A percentile compares a stretch with the other conserved stretches of the same genome.
These are phyloP conservation scores for Dendrocincla tyrannina DNA, from an alignment of 2,797 vertebrate species.

Conservation along the genomic window DNA sequence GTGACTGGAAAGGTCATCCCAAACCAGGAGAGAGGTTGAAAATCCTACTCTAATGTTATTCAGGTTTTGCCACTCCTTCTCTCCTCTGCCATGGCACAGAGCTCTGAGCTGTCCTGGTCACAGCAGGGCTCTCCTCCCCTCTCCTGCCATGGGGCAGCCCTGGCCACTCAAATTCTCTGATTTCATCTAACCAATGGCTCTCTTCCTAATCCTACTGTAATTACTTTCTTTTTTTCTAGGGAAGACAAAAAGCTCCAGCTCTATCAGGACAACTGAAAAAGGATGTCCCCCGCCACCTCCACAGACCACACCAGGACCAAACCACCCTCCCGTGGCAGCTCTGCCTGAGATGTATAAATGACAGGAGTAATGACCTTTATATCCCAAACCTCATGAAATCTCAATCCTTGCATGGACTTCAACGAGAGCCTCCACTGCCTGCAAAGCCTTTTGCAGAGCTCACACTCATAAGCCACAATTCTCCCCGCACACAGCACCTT, in stretches of 20 bases:
- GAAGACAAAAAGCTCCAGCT: neutral
- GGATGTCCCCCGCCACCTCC: neutral
- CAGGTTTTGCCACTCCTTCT: neutral
- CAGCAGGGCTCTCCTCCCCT: neutral
- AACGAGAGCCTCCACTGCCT: neutral
- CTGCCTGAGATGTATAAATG: fast-evolving
- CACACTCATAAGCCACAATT: neutral
- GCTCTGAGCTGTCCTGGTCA: neutral
- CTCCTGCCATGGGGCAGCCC: neutral
- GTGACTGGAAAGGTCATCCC: neutral
- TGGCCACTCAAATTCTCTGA: neutral
- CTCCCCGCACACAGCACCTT: neutral
- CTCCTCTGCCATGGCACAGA: neutral
- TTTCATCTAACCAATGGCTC: neutral
- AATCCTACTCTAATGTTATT: neutral
- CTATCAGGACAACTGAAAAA: neutral
- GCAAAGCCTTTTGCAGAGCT: neutral
- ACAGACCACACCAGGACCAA: neutral
- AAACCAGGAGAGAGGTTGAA: neutral
- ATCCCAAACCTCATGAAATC: neutral
- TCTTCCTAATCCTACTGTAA: neutral
- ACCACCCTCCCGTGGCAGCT: fast-evolving
- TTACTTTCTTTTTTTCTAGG: fast-evolving
- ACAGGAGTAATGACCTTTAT: fast-evolving
- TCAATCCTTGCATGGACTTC: neutral